phyloP scores from a whole-genome alignment of 2,113 vertebrate genomes.

The Asarcornis scutulata region DNA sequence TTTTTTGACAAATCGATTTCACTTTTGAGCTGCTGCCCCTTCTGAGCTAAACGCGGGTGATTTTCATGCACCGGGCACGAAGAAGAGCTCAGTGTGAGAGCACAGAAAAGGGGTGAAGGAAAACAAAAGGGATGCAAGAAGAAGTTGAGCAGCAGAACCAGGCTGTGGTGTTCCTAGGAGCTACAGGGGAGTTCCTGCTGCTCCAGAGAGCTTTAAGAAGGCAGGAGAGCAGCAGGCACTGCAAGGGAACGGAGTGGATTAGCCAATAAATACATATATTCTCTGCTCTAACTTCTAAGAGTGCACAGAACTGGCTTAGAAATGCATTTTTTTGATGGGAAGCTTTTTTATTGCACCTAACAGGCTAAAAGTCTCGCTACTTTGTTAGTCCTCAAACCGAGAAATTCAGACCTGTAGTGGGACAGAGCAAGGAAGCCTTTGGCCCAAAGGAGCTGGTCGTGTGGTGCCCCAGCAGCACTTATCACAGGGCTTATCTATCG shows the following conservation, averaged over 20 bases:
- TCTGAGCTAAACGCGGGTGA: rapidly evolving
- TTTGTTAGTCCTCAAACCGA: neutral
- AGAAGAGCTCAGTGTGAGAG: neutral
- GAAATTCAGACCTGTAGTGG: neutral
- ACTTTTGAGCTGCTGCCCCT: neutral
- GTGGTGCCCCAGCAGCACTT: neutral
- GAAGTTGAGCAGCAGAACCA: neutral
- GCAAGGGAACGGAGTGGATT: neutral
- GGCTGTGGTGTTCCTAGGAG: neutral
- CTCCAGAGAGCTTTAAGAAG: neutral
- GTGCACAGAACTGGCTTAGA: rapidly evolving
- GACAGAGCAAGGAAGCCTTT: neutral
- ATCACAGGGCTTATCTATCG: neutral
- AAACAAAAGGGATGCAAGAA: neutral
- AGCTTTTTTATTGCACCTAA: neutral
- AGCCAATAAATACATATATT: neutral
- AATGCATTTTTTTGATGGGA: neutral
- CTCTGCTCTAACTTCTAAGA: neutral
- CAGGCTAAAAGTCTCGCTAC: neutral
- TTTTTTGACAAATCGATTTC: neutral
- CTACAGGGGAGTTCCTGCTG: neutral
- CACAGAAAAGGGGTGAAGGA: neutral
- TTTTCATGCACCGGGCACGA: neutral
- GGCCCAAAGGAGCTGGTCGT: neutral
- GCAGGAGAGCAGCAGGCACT: neutral